Conservation (phyloP, 2,113 vertebrate species). For the Oxyura jamaicensis region DNA sequence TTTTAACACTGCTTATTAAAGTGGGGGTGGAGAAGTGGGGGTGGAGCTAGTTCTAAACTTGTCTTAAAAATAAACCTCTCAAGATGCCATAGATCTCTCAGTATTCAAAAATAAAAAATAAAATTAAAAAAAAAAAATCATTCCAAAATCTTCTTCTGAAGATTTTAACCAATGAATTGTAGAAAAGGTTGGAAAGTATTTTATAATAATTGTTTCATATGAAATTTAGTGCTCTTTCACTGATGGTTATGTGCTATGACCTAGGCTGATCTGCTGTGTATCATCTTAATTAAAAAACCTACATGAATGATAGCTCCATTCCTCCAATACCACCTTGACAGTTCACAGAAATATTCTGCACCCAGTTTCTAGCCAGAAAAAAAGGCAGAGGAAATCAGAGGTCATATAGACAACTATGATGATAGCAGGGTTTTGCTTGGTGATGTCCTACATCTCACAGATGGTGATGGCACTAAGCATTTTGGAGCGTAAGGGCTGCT, state of each 20-base stretch:
- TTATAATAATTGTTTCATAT: neutral
- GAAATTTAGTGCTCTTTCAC: neutral
- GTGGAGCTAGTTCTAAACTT: neutral
- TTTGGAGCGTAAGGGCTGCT: neutral
- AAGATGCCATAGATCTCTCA: neutral
- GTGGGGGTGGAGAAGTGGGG: neutral
- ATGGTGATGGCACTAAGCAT: neutral
- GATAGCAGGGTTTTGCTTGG: neutral
- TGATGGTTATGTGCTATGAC: neutral
- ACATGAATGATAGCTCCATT: neutral
- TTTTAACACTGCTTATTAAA: neutral
- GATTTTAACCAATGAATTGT: neutral
- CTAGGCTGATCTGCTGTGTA: neutral
- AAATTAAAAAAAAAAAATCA: neutral
- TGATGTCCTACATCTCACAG: neutral
- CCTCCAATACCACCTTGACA: neutral
- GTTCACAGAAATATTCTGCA: neutral
- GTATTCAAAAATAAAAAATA: neutral
- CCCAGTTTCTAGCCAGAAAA: neutral
- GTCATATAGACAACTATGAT: neutral
- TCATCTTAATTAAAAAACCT: neutral
- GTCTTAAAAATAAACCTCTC: neutral
- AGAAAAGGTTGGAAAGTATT: neutral
- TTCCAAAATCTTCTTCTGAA: neutral
- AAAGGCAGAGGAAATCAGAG: neutral